Evolutionary conservation across 2,888 invertebrate species (phyloP), one percentile per base, ranked within the genome.

Genomic region (Acholoe squamosa): DNA sequence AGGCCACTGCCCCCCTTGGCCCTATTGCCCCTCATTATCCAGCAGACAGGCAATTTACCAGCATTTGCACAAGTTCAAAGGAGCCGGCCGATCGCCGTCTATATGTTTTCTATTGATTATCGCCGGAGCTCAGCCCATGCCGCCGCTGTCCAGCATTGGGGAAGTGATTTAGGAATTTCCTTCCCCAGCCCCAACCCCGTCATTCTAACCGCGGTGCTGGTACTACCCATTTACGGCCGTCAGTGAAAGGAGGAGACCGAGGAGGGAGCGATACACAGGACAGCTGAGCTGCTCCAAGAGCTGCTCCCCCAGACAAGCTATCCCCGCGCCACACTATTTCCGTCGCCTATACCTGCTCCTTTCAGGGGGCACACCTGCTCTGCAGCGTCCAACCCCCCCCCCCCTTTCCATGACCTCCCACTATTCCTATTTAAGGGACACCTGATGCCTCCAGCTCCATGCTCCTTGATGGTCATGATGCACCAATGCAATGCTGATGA

Each of bases 101-200:
- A 52, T 84, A 84, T 84, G 84, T 84, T 84, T 84, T 22, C 84
- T 84, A 84, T 84, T 84, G 84, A 84, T 84, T 84, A 52, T n/a
- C 52, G n/a, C n/a, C 25, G 3, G 22, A 12, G 33, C 84, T 84
- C 51, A 77, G 77, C 22, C 34, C n/a, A 16, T n/a, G 84, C 76
- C 25, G 84, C 84, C 51, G 12, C 84, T 33, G 76, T n/a, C 52
- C 43, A 84, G 43, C 52, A 84, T 84, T 84, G 84, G 52, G 52
- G 84, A 84, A 84, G 84, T 84, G 84, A 84, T 84, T 84, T 84
- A 84, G 33, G 84, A 84, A 84, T 84, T 84, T 84, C 84, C 84
- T 52, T 25, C 31, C 84, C 43, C 52, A 1, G 7, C 5, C 33
- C 31, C 28, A 28, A 77, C 3, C 28, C 43, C 52, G 7, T 25